These are phyloP conservation scores for Pseudanteris insignis DNA, from an alignment of 2,888 invertebrate species.

Conservation along the genomic window DNA sequence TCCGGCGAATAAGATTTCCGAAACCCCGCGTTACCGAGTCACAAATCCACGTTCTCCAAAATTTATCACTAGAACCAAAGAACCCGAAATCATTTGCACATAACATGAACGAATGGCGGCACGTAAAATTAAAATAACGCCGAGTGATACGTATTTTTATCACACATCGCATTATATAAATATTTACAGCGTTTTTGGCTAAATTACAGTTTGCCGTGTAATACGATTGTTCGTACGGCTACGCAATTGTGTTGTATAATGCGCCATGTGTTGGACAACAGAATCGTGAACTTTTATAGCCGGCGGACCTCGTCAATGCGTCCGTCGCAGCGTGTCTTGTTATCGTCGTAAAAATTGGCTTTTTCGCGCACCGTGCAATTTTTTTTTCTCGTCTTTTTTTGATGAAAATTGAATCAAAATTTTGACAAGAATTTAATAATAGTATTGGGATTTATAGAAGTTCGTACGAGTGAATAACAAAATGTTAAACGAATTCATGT, in stretches of 20 bases:
- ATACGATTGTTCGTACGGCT: conserved; percentile 7
- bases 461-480: too few species aligned
- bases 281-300: conserved; percentile 40
- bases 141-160: neutral
- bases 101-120: too few species aligned
- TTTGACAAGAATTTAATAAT: too few species aligned
- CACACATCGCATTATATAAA: neutral
- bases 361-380: conserved; percentile 42
- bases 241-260: conserved; percentile 17
- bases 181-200: conserved; percentile 8
- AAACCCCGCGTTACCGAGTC: too few species aligned
- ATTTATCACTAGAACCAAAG: too few species aligned
- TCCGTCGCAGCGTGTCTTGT: conserved; percentile 39
- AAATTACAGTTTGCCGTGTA: conserved; percentile 15
- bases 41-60: too few species aligned
- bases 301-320: conserved; percentile 36
- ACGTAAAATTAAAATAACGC: neutral
- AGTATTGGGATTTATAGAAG: too few species aligned
- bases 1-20: too few species aligned
- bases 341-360: conserved; percentile 42
- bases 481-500: too few species aligned
- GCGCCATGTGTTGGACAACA: conserved; percentile 31
- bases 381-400: conserved; percentile 11
- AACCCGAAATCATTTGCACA: too few species aligned
- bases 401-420: too few species aligned